A percentile compares a stretch with the other conserved stretches of the same genome.
Conservation (phyloP, 2,888 invertebrate species). For the Luperina testacea region DNA sequence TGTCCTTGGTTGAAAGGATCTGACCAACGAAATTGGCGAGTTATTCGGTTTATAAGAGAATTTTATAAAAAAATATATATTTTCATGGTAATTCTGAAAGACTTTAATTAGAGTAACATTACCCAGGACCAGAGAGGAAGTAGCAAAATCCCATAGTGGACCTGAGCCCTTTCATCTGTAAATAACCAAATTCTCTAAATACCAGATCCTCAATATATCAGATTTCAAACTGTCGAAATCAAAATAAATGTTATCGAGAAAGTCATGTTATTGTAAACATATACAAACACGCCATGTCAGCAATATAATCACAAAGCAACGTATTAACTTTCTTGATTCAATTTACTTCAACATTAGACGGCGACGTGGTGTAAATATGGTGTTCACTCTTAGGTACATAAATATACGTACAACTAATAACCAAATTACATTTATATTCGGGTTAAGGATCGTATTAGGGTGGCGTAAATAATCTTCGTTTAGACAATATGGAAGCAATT, state of each 20-base stretch:
- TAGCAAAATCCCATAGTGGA: background rate
- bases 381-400: background rate
- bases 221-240: background rate
- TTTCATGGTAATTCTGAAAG: background rate
- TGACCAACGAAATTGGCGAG: background rate
- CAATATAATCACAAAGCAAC: constrained; percentile 10
- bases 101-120: background rate
- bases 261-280: background rate
- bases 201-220: background rate
- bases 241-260: background rate
- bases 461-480: constrained; percentile 54
- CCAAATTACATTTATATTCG: constrained; percentile 49
- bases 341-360: constrained; percentile 35
- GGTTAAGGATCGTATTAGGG: constrained; percentile 45
- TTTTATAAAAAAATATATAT: too few relatives aligned
- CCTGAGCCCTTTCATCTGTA: too few relatives aligned
- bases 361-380: constrained; percentile 15
- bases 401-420: constrained; percentile 27
- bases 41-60: too few relatives aligned
- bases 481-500: constrained; percentile 59
- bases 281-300: background rate
- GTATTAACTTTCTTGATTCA: constrained; percentile 30
- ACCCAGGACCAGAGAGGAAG: background rate
- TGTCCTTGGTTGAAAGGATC: background rate
- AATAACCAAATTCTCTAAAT: too few relatives aligned